Conservation (phyloP, 2,797 vertebrate species). For the Nannoperca obscura region DNA sequence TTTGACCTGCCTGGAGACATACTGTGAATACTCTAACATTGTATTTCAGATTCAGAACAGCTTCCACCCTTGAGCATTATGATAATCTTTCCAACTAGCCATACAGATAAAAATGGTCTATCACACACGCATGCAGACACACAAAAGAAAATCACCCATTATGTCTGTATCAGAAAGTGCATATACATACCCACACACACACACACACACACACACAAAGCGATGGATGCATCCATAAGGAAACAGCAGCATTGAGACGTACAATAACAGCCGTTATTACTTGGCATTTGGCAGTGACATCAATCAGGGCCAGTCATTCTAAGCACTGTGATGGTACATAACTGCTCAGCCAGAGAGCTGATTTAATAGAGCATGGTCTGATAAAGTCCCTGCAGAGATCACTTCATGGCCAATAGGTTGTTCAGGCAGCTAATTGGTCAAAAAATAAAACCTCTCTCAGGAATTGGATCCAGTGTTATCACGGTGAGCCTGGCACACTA, state of each 20-base stretch:
- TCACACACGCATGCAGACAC: slow-evolving; percentile 11
- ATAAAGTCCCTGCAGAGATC: slow-evolving; percentile 80
- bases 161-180: slow-evolving; percentile 34
- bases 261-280: slow-evolving; percentile 73
- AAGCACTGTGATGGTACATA: slow-evolving; percentile 75
- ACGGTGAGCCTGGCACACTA: slow-evolving; percentile 59
- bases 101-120: slow-evolving; percentile 50
- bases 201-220: slow-evolving; percentile 5
- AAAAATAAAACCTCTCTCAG: slow-evolving; percentile 79
- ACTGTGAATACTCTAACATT: slow-evolving; percentile 63
- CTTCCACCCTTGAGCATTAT: slow-evolving; percentile 58
- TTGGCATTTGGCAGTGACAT: slow-evolving; percentile 71
- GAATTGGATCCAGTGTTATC: slow-evolving; percentile 71
- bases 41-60: slow-evolving; percentile 68
- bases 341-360: slow-evolving; percentile 72
- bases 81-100: slow-evolving; percentile 59
- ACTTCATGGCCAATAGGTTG: slow-evolving; percentile 79
- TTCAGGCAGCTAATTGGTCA: slow-evolving; percentile 82
- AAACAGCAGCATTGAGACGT: slow-evolving; percentile 50
- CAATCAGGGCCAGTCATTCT: slow-evolving; percentile 70
- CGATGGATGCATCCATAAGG: slow-evolving; percentile 42
- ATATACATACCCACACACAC: slow-evolving; percentile 6
- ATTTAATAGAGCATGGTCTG: slow-evolving; percentile 82
- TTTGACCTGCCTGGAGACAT: slow-evolving; percentile 72
- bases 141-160: slow-evolving; percentile 32